These are phyloP conservation scores for Berghia stephanieae DNA, from an alignment of 1,140 invertebrate genomes.

Conservation along the genomic window DNA sequence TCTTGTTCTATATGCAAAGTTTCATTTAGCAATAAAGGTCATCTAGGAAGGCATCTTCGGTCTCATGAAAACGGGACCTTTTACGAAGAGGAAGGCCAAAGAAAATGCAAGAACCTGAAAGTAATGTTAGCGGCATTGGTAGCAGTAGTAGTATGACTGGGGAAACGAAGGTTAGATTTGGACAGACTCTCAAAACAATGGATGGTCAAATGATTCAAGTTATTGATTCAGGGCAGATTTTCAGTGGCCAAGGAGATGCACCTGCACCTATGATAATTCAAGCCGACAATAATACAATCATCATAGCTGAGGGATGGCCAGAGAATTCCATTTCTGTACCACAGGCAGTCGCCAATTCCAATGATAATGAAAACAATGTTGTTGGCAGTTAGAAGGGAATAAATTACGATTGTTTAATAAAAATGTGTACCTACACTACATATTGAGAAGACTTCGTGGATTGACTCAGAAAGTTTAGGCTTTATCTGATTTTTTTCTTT, in stretches of 20 bases:
- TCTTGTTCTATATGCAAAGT: constrained; percentile 32
- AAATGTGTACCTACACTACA: no score
- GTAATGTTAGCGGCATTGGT: background rate
- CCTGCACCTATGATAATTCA: constrained; percentile 31
- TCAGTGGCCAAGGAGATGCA: background rate
- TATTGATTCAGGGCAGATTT: no score
- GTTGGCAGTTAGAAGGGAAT: no score
- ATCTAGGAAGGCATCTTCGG: constrained; percentile 35
- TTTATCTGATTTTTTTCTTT: no score
- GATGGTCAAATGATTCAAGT: constrained; percentile 27
- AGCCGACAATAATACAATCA: constrained; percentile 28
- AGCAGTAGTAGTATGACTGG: no score
- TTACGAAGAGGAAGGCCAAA: constrained; percentile 32
- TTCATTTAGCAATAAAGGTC: constrained; percentile 35
- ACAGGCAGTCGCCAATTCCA: no score
- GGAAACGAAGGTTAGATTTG: no score
- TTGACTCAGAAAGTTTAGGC: no score
- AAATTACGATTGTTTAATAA: no score
- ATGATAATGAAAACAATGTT: no score
- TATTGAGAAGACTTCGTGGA: no score
- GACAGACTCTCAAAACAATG: constrained; percentile 22
- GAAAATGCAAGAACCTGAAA: constrained; percentile 17
- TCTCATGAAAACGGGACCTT: constrained; percentile 38
- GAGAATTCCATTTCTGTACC: no score
- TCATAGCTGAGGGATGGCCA: constrained; percentile 29